Conservation (phyloP, 2,888 invertebrate genomes). For the Microctonus hyperodae region DNA sequence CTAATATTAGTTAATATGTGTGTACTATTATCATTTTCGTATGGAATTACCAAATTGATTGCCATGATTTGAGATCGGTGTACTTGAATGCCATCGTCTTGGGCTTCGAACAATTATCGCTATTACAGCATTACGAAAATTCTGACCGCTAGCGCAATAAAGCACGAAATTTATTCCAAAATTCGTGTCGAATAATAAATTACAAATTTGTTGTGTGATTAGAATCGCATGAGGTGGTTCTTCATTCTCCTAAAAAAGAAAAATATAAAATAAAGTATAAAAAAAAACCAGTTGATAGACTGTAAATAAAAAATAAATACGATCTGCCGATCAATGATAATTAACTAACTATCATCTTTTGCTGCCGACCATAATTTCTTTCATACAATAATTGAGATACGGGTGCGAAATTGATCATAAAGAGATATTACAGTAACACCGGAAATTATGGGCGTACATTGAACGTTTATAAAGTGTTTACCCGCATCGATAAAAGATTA, state of each 20-base stretch:
- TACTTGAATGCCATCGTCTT: conserved; percentile 52
- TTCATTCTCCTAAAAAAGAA: conserved; percentile 53
- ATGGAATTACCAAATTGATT: conserved; percentile 25
- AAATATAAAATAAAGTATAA: no score
- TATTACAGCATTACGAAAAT: conserved; percentile 73
- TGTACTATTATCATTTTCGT: neutral
- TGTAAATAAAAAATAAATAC: neutral
- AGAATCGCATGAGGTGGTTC: conserved; percentile 65
- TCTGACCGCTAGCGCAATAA: conserved; percentile 83
- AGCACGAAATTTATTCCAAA: conserved; percentile 85
- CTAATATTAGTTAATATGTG: no score
- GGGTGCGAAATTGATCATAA: conserved; percentile 20
- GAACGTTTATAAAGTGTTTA: conserved; percentile 15
- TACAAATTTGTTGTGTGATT: conserved; percentile 71
- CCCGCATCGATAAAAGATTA: neutral
- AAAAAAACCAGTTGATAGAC: conserved; percentile 8
- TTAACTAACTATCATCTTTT: neutral
- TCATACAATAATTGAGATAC: conserved; percentile 16
- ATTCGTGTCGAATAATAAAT: conserved; percentile 79
- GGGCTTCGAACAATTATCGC: conserved; percentile 50
- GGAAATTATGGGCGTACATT: conserved; percentile 14
- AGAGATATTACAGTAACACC: conserved; percentile 20
- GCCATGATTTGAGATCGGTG: conserved; percentile 54
- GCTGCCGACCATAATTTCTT: conserved; percentile 10
- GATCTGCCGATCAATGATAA: neutral